Evolutionary conservation across 2,888 invertebrate genomes (phyloP).

Genomic region (Xylota segnis): DNA sequence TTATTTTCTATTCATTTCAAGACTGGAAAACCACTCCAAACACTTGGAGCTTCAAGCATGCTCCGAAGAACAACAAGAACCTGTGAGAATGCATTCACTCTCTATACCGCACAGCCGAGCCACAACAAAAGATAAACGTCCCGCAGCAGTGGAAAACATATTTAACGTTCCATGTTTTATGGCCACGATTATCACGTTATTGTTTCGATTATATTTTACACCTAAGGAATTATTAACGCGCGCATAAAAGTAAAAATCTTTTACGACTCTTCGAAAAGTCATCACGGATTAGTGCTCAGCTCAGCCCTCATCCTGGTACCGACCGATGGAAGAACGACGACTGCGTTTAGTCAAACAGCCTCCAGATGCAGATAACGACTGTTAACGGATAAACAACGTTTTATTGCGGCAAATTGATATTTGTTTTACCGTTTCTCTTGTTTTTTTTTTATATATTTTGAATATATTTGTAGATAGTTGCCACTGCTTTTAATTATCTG

Average conservation of each 20-base stretch:
- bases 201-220: slow-evolving; percentile 66
- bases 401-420: slow-evolving; percentile 51
- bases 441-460: not conserved
- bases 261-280: slow-evolving; percentile 46
- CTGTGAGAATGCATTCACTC: slow-evolving; percentile 36
- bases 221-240: slow-evolving; percentile 49
- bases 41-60: slow-evolving; percentile 7
- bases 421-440: slow-evolving; percentile 30
- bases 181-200: slow-evolving; percentile 60
- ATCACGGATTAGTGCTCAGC: slow-evolving; percentile 16
- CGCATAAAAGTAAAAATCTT: slow-evolving; percentile 40
- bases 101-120: slow-evolving; percentile 23
- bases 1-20: slow-evolving; percentile 50
- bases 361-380: slow-evolving; percentile 50
- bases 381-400: slow-evolving; percentile 44
- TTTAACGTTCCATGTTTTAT: slow-evolving; percentile 58
- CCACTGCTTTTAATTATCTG: slow-evolving; percentile 34
- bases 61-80: slow-evolving; percentile 4
- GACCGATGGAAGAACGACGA: not conserved
- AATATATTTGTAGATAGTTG: slow-evolving; percentile 11
- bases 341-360: slow-evolving; percentile 35
- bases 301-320: not conserved
- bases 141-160: slow-evolving; percentile 32
- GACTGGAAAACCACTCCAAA: slow-evolving; percentile 3
- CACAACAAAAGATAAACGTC: slow-evolving; percentile 60